Percentiles rank a stretch among this genome's conserved stretches.
Conservation (phyloP, 1,140 invertebrate genomes). For the Doryteuthis pealeii region DNA sequence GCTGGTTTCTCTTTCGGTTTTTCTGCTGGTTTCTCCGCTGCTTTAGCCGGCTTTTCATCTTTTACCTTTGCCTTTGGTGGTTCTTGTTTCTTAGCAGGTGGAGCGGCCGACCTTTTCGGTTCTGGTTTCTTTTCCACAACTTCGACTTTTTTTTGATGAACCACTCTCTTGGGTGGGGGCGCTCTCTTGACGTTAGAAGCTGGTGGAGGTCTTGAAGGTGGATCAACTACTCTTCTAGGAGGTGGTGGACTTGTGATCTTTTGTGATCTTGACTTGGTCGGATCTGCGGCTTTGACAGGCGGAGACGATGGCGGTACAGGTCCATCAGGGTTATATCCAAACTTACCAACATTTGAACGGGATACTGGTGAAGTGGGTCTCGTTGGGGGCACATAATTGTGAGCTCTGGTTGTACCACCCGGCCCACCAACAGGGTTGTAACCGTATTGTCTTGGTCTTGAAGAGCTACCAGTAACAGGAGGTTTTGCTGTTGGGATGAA, state of each 20-base stretch:
- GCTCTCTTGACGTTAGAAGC: neutral
- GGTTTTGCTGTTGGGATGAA: neutral
- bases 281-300: neutral
- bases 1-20: neutral
- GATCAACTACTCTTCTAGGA: neutral
- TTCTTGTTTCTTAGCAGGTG: neutral
- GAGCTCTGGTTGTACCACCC: neutral
- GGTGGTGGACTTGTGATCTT: neutral
- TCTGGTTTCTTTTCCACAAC: conserved; percentile 1
- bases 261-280: neutral
- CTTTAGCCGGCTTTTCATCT: neutral
- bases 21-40: neutral
- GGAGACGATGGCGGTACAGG: no score
- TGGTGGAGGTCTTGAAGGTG: neutral
- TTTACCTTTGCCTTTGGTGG: neutral
- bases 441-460: neutral
- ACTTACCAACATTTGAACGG: no score
- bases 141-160: neutral
- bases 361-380: no score
- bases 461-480: neutral
- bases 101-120: neutral
- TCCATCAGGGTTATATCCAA: no score
- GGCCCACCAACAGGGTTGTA: neutral
- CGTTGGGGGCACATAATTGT: no score
- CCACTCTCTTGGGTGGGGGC: neutral